Conservation (phyloP, 2,113 vertebrate species). For the Andinoacara biseriatus region DNA sequence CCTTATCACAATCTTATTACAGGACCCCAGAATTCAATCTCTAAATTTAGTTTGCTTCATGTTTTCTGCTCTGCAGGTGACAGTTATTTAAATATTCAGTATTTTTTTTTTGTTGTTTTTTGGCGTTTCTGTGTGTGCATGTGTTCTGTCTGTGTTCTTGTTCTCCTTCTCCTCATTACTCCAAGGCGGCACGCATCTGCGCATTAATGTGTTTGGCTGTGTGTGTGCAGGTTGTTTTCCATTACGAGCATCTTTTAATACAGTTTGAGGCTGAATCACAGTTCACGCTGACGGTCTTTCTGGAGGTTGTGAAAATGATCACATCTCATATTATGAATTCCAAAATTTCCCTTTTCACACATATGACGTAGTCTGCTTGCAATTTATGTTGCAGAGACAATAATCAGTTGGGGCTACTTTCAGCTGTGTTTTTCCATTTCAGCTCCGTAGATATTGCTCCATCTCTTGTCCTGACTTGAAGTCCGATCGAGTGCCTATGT, state of each 20-base stretch:
- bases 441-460: neutral
- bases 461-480: neutral
- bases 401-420: neutral
- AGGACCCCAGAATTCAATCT: neutral
- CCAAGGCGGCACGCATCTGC: constrained; percentile 8
- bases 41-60: neutral
- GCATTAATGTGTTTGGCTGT: constrained; percentile 24
- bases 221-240: neutral
- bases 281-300: neutral
- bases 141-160: constrained; percentile 53
- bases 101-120: neutral
- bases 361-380: neutral
- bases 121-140: constrained; percentile 4
- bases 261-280: neutral
- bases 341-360: neutral
- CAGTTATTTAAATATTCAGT: constrained; percentile 35
- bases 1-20: neutral
- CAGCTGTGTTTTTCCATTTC: neutral
- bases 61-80: neutral
- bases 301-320: neutral
- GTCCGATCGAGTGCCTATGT: constrained; percentile 3
- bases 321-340: neutral
- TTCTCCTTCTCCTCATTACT: constrained; percentile 30
- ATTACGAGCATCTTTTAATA: constrained; percentile 18
- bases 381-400: neutral